Percentiles rank a stretch among this genome's conserved stretches.
Conservation (phyloP, 2,113 vertebrate genomes). For the Ochotona princeps region DNA sequence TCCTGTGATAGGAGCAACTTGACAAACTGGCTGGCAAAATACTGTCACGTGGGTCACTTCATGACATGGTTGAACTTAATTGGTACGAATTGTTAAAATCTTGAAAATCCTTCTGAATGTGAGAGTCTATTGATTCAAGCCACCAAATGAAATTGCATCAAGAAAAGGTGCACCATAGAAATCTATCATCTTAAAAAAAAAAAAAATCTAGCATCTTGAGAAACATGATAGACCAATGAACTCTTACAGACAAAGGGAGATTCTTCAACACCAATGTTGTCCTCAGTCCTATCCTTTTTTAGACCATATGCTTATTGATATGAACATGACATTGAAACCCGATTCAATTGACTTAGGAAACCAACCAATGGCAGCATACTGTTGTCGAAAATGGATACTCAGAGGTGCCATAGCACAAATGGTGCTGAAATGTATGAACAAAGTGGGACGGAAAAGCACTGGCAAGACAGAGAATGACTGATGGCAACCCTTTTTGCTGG, state of each 20-base stretch:
- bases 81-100: conserved; percentile 63
- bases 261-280: background rate
- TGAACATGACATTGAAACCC: conserved; percentile 68
- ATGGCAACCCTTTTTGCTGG: conserved; percentile 66
- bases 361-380: conserved; percentile 77
- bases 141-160: conserved; percentile 26
- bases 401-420: conserved; percentile 60
- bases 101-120: conserved; percentile 3
- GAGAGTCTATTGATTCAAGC: conserved; percentile 48
- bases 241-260: background rate
- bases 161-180: background rate
- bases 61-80: conserved; percentile 61
- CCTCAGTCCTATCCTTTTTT: background rate
- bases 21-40: conserved; percentile 58
- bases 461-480: conserved; percentile 75
- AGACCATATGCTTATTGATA: background rate
- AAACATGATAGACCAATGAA: background rate
- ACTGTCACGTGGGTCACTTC: conserved; percentile 52
- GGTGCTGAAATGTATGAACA: conserved; percentile 75
- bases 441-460: conserved; percentile 75
- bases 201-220: background rate
- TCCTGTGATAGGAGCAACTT: conserved; percentile 59
- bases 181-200: conserved; percentile 8
- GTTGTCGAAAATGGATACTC: conserved; percentile 67
- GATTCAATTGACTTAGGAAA: conserved; percentile 56